phyloP scores from a whole-genome alignment of 2,888 invertebrate species.

The Macrophya annulata region DNA sequence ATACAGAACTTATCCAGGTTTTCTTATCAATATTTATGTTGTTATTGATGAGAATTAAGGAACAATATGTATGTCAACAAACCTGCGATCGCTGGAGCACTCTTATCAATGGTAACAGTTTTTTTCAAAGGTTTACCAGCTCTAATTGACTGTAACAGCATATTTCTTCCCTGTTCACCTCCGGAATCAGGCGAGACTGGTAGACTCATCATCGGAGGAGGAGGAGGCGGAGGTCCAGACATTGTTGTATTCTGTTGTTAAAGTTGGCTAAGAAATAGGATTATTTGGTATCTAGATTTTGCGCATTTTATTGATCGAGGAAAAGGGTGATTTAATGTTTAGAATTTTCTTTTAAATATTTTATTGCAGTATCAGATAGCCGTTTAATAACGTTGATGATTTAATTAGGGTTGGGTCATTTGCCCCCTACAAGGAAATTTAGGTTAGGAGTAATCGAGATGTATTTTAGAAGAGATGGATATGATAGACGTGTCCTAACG shows the following conservation, averaged over 20 bases:
- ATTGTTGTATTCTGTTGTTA: slow-evolving; percentile 64
- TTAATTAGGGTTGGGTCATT: slow-evolving; percentile 53
- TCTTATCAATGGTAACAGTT: slow-evolving; percentile 94
- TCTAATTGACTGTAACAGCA: slow-evolving; percentile 91
- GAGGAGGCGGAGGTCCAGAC: slow-evolving; percentile 85
- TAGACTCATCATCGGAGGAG: slow-evolving; percentile 82
- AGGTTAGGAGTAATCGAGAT: slow-evolving; percentile 40
- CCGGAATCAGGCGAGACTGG: slow-evolving; percentile 79
- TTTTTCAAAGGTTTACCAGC: slow-evolving; percentile 92
- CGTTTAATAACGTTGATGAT: slow-evolving; percentile 27
- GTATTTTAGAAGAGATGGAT: background rate
- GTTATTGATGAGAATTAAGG: background rate
- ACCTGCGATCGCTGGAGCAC: slow-evolving; percentile 90
- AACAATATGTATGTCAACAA: slow-evolving; percentile 65
- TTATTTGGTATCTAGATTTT: background rate
- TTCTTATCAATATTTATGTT: too few relatives aligned
- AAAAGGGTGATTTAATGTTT: background rate
- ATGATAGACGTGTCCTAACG: background rate
- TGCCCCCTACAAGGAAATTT: slow-evolving; percentile 46
- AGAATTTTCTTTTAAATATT: background rate
- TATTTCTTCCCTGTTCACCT: slow-evolving; percentile 83
- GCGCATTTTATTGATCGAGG: background rate
- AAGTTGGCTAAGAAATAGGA: slow-evolving; percentile 20
- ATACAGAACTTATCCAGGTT: too few relatives aligned
- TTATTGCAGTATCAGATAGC: background rate